Percentiles rank a stretch among this genome's conserved stretches.
Conservation (phyloP, 2,888 invertebrate species). For the Actias luna region DNA sequence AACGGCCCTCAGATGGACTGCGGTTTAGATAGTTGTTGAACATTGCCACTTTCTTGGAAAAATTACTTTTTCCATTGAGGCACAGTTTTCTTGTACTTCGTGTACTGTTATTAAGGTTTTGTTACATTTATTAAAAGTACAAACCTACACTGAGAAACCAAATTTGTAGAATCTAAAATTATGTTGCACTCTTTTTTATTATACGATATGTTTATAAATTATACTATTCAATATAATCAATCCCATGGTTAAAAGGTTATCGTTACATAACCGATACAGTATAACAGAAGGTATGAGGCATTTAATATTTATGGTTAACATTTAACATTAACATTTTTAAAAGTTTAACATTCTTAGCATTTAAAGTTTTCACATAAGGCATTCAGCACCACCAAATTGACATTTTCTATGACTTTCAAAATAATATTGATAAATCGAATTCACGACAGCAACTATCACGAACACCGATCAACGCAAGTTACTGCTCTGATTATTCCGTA, state of each 20-base stretch:
- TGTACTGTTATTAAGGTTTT: no score
- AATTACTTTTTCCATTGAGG: no score
- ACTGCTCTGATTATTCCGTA: constrained; percentile 44
- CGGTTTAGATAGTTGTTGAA: no score
- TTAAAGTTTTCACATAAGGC: no score
- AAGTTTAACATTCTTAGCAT: no score
- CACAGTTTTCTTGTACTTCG: no score
- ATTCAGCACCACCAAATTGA: background rate
- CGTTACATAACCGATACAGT: background rate
- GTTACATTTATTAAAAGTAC: background rate
- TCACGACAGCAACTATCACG: constrained; percentile 16
- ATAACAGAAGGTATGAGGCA: background rate
- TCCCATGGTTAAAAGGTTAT: background rate
- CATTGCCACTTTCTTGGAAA: no score
- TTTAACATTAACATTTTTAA: no score
- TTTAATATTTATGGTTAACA: no score
- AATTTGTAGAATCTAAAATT: background rate
- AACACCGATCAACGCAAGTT: constrained; percentile 17
- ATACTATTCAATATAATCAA: background rate
- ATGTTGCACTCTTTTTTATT: background rate
- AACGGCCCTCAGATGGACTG: no score
- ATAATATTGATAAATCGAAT: constrained; percentile 29
- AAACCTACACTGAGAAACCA: background rate
- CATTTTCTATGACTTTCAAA: constrained; percentile 21
- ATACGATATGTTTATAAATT: background rate